A percentile compares a stretch with the other conserved stretches of the same genome.
Evolutionary conservation across 2,888 invertebrate genomes (phyloP).

Genomic region (Drosophila cracens): DNA sequence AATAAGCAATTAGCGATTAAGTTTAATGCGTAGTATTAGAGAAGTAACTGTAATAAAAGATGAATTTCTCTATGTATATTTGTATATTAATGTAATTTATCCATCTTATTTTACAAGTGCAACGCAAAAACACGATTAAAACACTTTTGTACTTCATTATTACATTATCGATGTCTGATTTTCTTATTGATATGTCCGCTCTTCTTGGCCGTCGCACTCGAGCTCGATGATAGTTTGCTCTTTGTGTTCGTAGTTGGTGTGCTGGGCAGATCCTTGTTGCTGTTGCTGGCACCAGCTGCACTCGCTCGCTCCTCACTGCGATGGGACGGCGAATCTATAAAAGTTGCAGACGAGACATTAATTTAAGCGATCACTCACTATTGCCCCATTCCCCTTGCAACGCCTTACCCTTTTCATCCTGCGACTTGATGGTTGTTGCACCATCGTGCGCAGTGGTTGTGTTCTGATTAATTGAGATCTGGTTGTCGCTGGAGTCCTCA

Average conservation of each 20-base stretch:
- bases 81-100: conserved; percentile 19
- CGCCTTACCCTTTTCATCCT: conserved; percentile 83
- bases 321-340: conserved; percentile 76
- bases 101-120: conserved; percentile 27
- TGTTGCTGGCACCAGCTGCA: conserved; percentile 45
- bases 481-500: conserved; percentile 90
- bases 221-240: conserved; percentile 86
- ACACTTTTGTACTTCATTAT: conserved; percentile 3
- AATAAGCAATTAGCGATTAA: conserved; percentile 18
- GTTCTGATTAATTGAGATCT: conserved; percentile 86
- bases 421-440: conserved; percentile 82
- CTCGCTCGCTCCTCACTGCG: conserved; percentile 57
- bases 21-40: conserved; percentile 24
- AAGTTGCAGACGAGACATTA: neutral
- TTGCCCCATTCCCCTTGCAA: neutral
- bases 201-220: conserved; percentile 87
- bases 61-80: neutral
- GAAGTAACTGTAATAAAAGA: conserved; percentile 32
- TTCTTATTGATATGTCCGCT: conserved; percentile 92
- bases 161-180: conserved; percentile 90
- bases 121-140: conserved; percentile 29
- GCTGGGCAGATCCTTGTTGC: conserved; percentile 76
- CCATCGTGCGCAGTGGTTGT: conserved; percentile 84
- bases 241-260: conserved; percentile 85
- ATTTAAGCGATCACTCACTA: neutral